Base-by-base conservation (phyloP, 2,797 vertebrate species). In the Hydrocynus forskahlii region DNA sequence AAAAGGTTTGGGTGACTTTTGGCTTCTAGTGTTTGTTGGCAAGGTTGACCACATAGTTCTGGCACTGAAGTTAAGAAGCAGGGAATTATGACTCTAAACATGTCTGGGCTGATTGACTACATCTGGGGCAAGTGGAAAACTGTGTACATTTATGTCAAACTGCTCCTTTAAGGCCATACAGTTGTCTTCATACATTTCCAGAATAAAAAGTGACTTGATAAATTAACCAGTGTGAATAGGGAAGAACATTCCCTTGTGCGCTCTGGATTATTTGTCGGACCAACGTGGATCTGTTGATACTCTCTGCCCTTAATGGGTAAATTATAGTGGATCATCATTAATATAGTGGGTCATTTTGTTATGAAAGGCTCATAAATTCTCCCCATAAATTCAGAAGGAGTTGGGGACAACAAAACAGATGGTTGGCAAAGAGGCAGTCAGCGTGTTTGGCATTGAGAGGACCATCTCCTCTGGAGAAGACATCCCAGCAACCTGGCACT, bases 391-490 rank as follows among this genome's bases (percentile, higher is more conserved):
- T 80, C 87, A 99, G 97, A 86, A 82, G 0, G 81, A 88, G 55
- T 91, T 98, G 75, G 95, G 94, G 29, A 70, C 85, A 78, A 95
- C 94, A 89, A 89, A 48, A 66, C 91, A 96, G 84, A 81, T 80
- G 0, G 81, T 96, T 76, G 92, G 90, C 5, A 91, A 35, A 0
- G 85, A 93, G 48, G 76, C 89, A 7, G 69, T 86, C 0, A 92
- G 96, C 57, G 95, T 95, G 5, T 94, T 96, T 78, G 96, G 96
- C 17, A 89, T 98, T 54, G 91, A 97, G 88, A 92, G 95, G 85
- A 89, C 83, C 0, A 16, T 97, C 66, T 88, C 89, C 19, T 77
- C 89, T 0, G n/a, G 55, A 5, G 59, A 87, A 0, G 91, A 91
- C 0, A 2, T 86, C 75, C 89, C 94, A 7, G 78, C 83, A 0